Conservation (phyloP, 2,113 vertebrate species). For the Pontoporia blainvillei region DNA sequence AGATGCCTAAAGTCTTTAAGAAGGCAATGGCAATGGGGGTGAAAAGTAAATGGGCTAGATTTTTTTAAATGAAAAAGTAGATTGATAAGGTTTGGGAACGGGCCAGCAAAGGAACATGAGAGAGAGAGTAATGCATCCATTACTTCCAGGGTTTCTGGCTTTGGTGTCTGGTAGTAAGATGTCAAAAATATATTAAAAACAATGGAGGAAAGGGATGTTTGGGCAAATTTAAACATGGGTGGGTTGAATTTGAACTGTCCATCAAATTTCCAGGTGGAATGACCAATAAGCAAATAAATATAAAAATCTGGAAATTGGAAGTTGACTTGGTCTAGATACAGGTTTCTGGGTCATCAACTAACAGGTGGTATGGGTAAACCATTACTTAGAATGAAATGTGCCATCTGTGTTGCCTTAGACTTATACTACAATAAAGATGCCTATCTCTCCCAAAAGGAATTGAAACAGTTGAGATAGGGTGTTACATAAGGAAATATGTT, state of each 20-base stretch:
- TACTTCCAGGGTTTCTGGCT: not conserved
- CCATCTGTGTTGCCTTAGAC: not conserved
- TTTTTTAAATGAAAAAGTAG: not conserved
- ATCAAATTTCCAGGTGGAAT: not conserved
- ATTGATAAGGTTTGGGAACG: not conserved
- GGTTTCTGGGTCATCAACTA: not conserved
- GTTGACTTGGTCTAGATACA: not conserved
- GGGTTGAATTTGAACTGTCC: not conserved
- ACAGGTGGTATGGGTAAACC: not conserved
- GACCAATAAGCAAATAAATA: not conserved
- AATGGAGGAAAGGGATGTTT: not conserved
- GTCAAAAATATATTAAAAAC: not conserved
- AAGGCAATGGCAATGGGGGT: not conserved
- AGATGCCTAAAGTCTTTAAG: not conserved
- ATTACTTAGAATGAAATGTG: not conserved
- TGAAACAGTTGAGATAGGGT: not conserved
- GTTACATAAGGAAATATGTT: not conserved
- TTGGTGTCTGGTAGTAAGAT: not conserved
- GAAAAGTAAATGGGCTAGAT: not conserved
- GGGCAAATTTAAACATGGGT: not conserved
- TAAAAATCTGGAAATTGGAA: not conserved
- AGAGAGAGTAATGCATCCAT: not conserved
- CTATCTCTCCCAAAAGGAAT: not conserved
- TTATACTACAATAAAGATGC: not conserved
- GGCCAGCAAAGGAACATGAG: not conserved